Base-by-base conservation (phyloP, 2,113 vertebrate species). In the Nycticryphes semicollaris region DNA sequence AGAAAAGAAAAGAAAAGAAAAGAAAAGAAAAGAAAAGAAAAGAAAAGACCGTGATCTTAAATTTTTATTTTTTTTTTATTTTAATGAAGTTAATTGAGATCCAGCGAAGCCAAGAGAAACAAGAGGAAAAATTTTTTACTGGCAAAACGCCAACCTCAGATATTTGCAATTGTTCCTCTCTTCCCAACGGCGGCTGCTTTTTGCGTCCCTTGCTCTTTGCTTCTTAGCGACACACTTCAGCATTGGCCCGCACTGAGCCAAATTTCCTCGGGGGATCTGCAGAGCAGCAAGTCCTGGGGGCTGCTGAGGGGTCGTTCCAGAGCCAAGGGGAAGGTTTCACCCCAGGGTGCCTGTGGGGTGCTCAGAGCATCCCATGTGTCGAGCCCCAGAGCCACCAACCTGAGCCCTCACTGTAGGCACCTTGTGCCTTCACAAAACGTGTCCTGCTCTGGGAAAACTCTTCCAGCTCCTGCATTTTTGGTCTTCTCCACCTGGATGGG, bases 271-370 rank as follows among this genome's bases (percentile, higher is more conserved):
- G 1, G 50, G 41, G 16, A 45, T 57, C 35, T 45, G 35, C 31
- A 9, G 31, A 39, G 6, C 78, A 53, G 27, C 28, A 47, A 53
- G 51, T 31, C 33, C 59, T 0, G 5, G 30, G 30, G 21, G 72
- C 24, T 47, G 23, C 2, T 0, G 39, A 22, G 24, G 41, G 45
- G 30, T 23, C 0, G 0, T 30, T 60, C 10, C 0, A 3, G 75
- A 67, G 68, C 75, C 0, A 2, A 66, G 37, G 24, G 17, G 33
- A 63, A 33, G 31, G 48, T 51, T 51, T 17, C 31, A 37, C 57
- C 35, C 81, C 25, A 8, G 14, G 56, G 21, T 50, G 21, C 41
- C 24, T 7, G 20, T 24, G 48, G 39, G 28, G 15, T 41, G 12
- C 50, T 64, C 2, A 2, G 19, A 30, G 6, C 11, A 43, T 24